Base-by-base conservation (phyloP, 2,797 vertebrate genomes). In the Hirundo rustica region DNA sequence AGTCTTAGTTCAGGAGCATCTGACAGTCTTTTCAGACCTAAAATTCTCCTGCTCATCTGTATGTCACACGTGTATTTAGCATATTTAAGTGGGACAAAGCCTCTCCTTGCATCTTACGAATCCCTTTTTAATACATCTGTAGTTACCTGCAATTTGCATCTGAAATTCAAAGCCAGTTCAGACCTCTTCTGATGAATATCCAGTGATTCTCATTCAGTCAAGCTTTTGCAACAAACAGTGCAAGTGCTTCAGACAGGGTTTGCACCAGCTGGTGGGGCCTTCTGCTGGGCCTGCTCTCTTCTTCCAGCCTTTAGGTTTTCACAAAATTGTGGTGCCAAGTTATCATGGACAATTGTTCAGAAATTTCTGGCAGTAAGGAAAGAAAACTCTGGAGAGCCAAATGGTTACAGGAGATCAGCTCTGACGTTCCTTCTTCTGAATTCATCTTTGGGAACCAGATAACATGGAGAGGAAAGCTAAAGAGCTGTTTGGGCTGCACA, bases 1-100 rank as follows among this genome's bases (percentile, higher is more conserved):
- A 96, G 96, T 96, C 86, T 55, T 95, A 83, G 72, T 95, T 93
- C 77, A 76, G 89, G 45, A 95, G 85, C 30, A 73, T 87, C 71
- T 86, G 71, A 70, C 66, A 74, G 79, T 85, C 78, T 84, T 94
- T 91, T 79, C 75, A 77, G 45, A 72, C 50, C 38, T 54, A 16
- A 91, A 77, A 76, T 42, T 70, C 82, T 38, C 62, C 58, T 4
- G 1, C 42, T 80, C 14, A 17, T 42, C 36, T 64, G 42, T 57
- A 26, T 77, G 78, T 95, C 54, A 8, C 55, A 36, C 58, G 26
- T 94, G n/a, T 88, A 73, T 84, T 62, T 85, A 66, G 60, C 29
- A 1, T 40, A 79, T 74, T 88, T 58, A 67, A 42, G 30, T 66
- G 71, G 38, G 78, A 73, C 61, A 72, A 34, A 92, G 26, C 57